Evolutionary conservation across 1,140 invertebrate species (phyloP).

Genomic region (Lasioglossum albipes): DNA sequence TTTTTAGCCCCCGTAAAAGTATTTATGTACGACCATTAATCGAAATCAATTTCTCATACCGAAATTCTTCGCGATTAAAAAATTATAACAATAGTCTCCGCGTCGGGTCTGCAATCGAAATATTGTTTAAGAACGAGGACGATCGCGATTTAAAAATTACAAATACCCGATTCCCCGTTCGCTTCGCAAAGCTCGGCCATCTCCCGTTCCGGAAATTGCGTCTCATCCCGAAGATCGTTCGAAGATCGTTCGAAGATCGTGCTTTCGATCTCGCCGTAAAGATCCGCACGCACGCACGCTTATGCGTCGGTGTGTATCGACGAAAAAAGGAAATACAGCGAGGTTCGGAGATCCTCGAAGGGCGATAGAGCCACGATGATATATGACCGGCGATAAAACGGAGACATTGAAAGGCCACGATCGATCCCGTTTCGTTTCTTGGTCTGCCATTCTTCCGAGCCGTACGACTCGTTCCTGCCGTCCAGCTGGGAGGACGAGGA

Average conservation of each 20-base stretch:
- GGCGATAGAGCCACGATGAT: constrained; percentile 76
- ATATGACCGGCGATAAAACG: constrained; percentile 76
- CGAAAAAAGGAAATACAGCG: constrained; percentile 43
- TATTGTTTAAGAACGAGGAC: too few relatives aligned
- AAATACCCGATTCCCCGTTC: too few relatives aligned
- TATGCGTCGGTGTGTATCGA: constrained; percentile 8
- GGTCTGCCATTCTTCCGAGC: constrained; percentile 53
- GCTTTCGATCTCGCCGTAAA: constrained; percentile 56
- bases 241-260: constrained; percentile 62
- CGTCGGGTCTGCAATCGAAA: too few relatives aligned
- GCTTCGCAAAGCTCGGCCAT: not conserved
- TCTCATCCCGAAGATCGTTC: constrained; percentile 56
- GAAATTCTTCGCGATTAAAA: too few relatives aligned
- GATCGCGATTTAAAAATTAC: too few relatives aligned
- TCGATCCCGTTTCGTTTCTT: constrained; percentile 71
- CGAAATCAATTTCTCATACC: too few relatives aligned
- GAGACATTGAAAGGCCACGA: constrained; percentile 74
- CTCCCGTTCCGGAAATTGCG: constrained; percentile 68
- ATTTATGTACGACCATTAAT: too few relatives aligned
- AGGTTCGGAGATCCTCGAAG: constrained; percentile 73
- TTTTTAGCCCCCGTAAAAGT: not conserved
- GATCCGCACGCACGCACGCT: constrained; percentile 50
- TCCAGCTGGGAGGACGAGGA: constrained; percentile 6
- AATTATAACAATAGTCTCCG: too few relatives aligned
- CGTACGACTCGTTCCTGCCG: constrained; percentile 37